These are phyloP conservation scores for Elaeidobius kamerunicus DNA, from an alignment of 2,888 invertebrate species.

Conservation along the genomic window DNA sequence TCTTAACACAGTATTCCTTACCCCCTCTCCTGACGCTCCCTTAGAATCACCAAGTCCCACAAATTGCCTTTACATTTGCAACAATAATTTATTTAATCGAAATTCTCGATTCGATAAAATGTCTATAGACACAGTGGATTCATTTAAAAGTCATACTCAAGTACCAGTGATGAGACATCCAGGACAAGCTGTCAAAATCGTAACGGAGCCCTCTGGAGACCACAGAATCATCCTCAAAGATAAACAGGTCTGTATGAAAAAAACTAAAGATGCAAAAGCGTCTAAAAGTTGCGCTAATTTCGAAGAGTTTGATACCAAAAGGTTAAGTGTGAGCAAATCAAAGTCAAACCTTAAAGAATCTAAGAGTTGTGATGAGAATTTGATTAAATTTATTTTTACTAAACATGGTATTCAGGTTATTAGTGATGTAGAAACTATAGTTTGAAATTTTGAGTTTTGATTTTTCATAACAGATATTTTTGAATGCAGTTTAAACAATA, in stretches of 20 bases:
- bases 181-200: slow-evolving; percentile 72
- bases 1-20: slow-evolving; percentile 44
- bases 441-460: slow-evolving; percentile 45
- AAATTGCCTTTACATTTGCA: slow-evolving; percentile 49
- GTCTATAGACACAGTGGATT: slow-evolving; percentile 42
- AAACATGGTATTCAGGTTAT: slow-evolving; percentile 78
- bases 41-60: slow-evolving; percentile 54
- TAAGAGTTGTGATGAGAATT: slow-evolving; percentile 49
- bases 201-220: slow-evolving; percentile 53
- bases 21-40: slow-evolving; percentile 55
- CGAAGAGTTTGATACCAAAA: slow-evolving; percentile 35
- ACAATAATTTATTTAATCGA: slow-evolving; percentile 46
- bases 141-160: slow-evolving; percentile 39
- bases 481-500: no score
- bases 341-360: slow-evolving; percentile 51
- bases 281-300: slow-evolving; percentile 48
- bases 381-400: slow-evolving; percentile 70
- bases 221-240: slow-evolving; percentile 44
- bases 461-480: no score
- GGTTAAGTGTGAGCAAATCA: slow-evolving; percentile 33
- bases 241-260: slow-evolving; percentile 41
- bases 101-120: slow-evolving; percentile 34
- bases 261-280: slow-evolving; percentile 36
- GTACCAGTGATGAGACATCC: slow-evolving; percentile 53
- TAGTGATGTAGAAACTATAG: slow-evolving; percentile 74